Evolutionary conservation across 2,797 vertebrate species (phyloP), one percentile per base, ranked within the genome.

Genomic region (Oreortyx pictus): DNA sequence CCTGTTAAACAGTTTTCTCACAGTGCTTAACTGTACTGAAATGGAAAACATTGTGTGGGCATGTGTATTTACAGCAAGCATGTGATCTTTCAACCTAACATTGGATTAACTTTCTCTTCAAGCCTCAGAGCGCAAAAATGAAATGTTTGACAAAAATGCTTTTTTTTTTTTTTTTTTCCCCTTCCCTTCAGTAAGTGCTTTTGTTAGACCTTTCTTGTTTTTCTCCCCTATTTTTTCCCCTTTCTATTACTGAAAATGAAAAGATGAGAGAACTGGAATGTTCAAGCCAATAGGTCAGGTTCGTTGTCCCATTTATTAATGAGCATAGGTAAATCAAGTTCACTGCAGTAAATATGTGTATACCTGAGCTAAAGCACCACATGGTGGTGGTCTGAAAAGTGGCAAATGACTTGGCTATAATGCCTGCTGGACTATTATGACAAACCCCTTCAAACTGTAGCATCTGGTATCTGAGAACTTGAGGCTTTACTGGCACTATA

Each of bases 1-100:
- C 93, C 93, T 92, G 73, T 75, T 95, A 95, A 95, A 74, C 73
- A 86, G 87, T 47, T 76, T 73, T 77, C 70, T 56, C 15, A 17
- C 25, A 92, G 44, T 31, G 4, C 29, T 9, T 47, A 80, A 33
- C 52, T 62, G 12, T 6, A 37, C 24, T 47, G 37, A 52, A 72
- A 54, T 47, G 25, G 52, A 68, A 88, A 46, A 41, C 33, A 8
- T 17, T 75, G 47, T 50, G 31, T n/a, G 22, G 41, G 8, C 47
- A 0, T 74, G 1, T 29, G 39, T 46, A 10, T 18, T 5, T 9
- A 39, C 31, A 37, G 71, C 46, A 60, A 59, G 44, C 12, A 68
- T 23, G 18, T 19, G 44, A 72, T 87, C 74, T 89, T 83, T 76
- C 41, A 64, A 11, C 35, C 12, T 52, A 44, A 49, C 25, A 44